A percentile compares a stretch with the other conserved stretches of the same genome.
phyloP scores from a whole-genome alignment of 2,888 invertebrate species.

The Pristionchus arcanus region DNA sequence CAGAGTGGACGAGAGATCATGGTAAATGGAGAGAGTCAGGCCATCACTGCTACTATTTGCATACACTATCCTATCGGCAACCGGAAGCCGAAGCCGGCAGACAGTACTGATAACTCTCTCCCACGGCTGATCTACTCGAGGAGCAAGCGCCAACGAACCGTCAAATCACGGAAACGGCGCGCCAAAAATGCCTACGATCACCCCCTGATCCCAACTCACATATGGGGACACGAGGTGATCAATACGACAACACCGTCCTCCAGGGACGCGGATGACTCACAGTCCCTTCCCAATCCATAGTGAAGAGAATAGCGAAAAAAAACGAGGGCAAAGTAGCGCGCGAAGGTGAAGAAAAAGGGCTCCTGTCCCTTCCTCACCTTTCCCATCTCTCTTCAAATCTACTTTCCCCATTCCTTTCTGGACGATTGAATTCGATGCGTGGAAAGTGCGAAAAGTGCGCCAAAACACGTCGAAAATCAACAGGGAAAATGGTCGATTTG shows the following conservation, averaged over 20 bases:
- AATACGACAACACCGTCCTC: neutral
- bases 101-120: neutral
- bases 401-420: neutral
- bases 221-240: too few species aligned
- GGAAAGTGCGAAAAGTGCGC: neutral
- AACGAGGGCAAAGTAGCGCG: constrained; percentile 32
- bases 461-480: constrained; percentile 13
- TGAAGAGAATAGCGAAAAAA: neutral
- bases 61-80: neutral
- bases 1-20: too few species aligned
- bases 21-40: too few species aligned
- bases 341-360: constrained; percentile 32
- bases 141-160: neutral
- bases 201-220: too few species aligned
- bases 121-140: neutral
- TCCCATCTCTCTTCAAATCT: neutral
- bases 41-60: neutral
- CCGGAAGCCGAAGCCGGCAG: neutral
- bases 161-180: neutral
- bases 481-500: neutral
- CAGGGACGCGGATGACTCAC: neutral
- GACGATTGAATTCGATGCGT: neutral
- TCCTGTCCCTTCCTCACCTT: constrained; percentile 4
- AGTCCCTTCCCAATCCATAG: neutral
- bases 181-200: neutral